Evolutionary conservation across 2,797 vertebrate genomes (phyloP), one percentile per base, ranked within the genome.

Genomic region (Dryobates pubescens): DNA sequence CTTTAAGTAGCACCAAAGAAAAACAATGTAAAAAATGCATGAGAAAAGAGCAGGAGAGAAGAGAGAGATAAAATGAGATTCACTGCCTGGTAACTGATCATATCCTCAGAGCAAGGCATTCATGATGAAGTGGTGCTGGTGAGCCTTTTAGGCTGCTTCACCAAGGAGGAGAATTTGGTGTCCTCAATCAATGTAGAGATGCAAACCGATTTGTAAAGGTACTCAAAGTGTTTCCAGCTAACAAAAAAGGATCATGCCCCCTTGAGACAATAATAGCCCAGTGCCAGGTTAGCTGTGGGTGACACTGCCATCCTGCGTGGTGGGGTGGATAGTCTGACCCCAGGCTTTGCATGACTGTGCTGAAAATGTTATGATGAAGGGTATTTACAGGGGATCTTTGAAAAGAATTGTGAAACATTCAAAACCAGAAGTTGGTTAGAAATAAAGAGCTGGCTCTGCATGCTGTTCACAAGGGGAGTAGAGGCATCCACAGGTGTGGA

Each of bases 261-360:
- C 9, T n/a, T 32, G 62, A 20, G 27, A 26, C 36, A 17, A 26
- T 4, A 30, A 15, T 2, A 43, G 47, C 22, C 58, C 58, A 15
- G 49, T 0, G 43, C 1, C 3, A 58, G 54, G 41, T 47, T 47
- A 53, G 63, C 34, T 1, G 1, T 8, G 18, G 58, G 54, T 57
- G 54, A 15, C 29, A 1, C 7, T 49, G 6, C 38, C 4, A 4
- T 23, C 5, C n/a, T 36, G 49, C 2, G 0, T 10, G 26, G 26
- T 1, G 1, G 26, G 27, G 56, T 24, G 47, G 34, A 7, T 7
- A 6, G 7, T 30, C 49, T 76, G 59, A 20, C 38, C 24, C 20
- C 22, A 14, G 27, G 13, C 57, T 56, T 41, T 57, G 61, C 61
- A 29, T 41, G 45, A 32, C 53, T 26, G 62, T 57, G 6, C 57